A percentile compares a stretch with the other conserved stretches of the same genome.
phyloP scores from a whole-genome alignment of 2,113 vertebrate genomes.

The Eonycteris spelaea region DNA sequence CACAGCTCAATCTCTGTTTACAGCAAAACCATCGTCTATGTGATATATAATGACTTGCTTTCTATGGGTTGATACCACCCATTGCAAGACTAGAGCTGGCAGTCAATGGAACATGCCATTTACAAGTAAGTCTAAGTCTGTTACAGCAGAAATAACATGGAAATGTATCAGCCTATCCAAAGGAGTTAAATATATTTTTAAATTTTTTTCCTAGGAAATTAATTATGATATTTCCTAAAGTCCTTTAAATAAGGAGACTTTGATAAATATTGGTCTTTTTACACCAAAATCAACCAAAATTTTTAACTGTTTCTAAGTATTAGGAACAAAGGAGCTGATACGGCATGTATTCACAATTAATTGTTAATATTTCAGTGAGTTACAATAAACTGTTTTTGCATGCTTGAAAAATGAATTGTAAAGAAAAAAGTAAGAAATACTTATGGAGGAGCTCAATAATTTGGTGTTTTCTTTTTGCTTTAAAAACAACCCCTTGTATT shows the following conservation, averaged over 20 bases:
- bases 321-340: slow-evolving; percentile 52
- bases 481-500: slow-evolving; percentile 71
- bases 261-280: slow-evolving; percentile 39
- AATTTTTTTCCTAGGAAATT: slow-evolving; percentile 60
- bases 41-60: neutral
- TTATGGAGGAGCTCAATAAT: slow-evolving; percentile 62
- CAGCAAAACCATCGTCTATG: neutral
- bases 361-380: slow-evolving; percentile 48
- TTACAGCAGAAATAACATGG: slow-evolving; percentile 62
- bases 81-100: neutral
- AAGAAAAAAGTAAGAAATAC: slow-evolving; percentile 64
- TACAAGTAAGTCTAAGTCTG: slow-evolving; percentile 62
- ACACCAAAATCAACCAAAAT: slow-evolving; percentile 7
- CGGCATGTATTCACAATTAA: slow-evolving; percentile 49
- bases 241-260: slow-evolving; percentile 38
- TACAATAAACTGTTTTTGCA: slow-evolving; percentile 48
- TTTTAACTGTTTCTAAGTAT: slow-evolving; percentile 24
- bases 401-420: slow-evolving; percentile 61
- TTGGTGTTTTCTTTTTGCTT: slow-evolving; percentile 68
- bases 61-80: neutral
- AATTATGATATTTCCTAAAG: slow-evolving; percentile 49
- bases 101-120: slow-evolving; percentile 28
- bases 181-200: slow-evolving; percentile 26
- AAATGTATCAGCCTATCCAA: slow-evolving; percentile 72
- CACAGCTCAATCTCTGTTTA: neutral